Evolutionary conservation across 2,113 vertebrate genomes (phyloP).

Genomic region (Nanorana parkeri): DNA sequence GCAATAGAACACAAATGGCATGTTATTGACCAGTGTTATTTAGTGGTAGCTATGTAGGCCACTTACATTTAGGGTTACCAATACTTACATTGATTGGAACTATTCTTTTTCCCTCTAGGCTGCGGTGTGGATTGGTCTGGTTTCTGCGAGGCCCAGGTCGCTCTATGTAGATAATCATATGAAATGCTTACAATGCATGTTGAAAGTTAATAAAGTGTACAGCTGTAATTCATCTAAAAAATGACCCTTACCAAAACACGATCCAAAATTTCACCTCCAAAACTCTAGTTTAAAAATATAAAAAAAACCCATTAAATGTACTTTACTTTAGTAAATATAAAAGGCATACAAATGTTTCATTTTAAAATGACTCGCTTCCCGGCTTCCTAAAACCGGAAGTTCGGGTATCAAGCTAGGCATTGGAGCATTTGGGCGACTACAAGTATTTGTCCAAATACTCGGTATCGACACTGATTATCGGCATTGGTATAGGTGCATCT

Average conservation of each 20-base stretch:
- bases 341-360: too few species aligned
- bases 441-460: too few species aligned
- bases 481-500: too few species aligned
- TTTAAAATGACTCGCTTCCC: too few species aligned
- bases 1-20: too few species aligned
- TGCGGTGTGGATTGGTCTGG: not conserved
- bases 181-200: not conserved
- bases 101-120: not conserved
- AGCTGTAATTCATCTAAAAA: not conserved
- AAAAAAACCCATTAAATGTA: not conserved
- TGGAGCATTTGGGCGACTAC: too few species aligned
- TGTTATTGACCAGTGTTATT: too few species aligned
- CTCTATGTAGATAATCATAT: constrained; percentile 1
- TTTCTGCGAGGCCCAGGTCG: constrained; percentile 12
- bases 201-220: not conserved
- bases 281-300: constrained; percentile 10
- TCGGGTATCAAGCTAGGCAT: too few species aligned
- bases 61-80: too few species aligned
- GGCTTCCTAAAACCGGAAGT: too few species aligned
- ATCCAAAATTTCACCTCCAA: constrained; percentile 41
- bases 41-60: too few species aligned
- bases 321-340: not conserved
- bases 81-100: not conserved
- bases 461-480: too few species aligned
- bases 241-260: constrained; percentile 30